Evolutionary conservation across 92 coral and sea anemone species (phyloP).

Genomic region (Zoanthus sociatus): DNA sequence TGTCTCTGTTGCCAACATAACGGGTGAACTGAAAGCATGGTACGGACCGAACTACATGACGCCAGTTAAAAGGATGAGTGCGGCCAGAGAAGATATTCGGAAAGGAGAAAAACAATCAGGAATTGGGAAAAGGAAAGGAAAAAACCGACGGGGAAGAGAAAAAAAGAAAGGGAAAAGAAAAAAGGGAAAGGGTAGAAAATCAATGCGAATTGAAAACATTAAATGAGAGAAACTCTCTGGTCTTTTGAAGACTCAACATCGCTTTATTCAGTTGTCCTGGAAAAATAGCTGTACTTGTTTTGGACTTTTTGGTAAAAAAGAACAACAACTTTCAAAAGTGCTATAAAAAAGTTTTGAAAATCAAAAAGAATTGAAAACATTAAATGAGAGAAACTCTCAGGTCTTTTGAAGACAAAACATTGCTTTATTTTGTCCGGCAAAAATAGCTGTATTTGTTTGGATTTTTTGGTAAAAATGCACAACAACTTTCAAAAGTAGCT

Average conservation of each 20-base stretch:
- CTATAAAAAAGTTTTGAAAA: neutral
- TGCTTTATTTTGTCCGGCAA: too few relatives aligned
- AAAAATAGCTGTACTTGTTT: too few relatives aligned
- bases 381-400: too few relatives aligned
- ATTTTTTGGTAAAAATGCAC: too few relatives aligned
- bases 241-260: too few relatives aligned
- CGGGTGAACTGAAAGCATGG: slow-evolving; percentile 31
- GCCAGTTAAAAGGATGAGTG: slow-evolving; percentile 23
- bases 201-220: slow-evolving; percentile 1
- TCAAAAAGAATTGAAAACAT: slow-evolving; percentile 12
- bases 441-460: too few relatives aligned
- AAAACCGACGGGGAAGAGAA: slow-evolving; percentile 9
- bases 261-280: too few relatives aligned
- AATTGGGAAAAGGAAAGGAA: slow-evolving; percentile 4
- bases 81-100: slow-evolving; percentile 24
- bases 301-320: too few relatives aligned
- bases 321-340: too few relatives aligned
- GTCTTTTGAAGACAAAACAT: too few relatives aligned
- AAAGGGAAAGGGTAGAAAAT: slow-evolving; percentile 11
- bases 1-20: slow-evolving; percentile 18
- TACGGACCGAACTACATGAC: slow-evolving; percentile 35
- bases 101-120: neutral
- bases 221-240: too few relatives aligned
- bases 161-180: slow-evolving; percentile 14
- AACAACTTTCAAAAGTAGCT: too few relatives aligned